Base-by-base conservation (phyloP, 2,888 invertebrate genomes). In the Esperia sulphurella region DNA sequence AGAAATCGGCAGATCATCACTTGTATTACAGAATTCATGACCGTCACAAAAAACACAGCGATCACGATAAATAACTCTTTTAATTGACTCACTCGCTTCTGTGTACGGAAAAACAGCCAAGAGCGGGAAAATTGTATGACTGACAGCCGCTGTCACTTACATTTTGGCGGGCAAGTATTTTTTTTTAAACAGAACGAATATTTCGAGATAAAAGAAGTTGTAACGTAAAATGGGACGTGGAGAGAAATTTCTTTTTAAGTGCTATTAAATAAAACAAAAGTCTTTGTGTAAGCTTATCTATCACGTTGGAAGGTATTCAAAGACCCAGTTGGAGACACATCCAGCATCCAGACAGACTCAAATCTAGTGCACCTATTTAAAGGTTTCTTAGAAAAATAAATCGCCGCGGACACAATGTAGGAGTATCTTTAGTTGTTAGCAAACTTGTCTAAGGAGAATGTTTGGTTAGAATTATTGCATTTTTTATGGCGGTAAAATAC, bases 281-380 rank as follows among this genome's bases (percentile, higher is more conserved):
- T 50, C 48, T 61, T 58, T 64, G 54, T 55, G 63, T 56, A 51
- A 61, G 58, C 57, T 57, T 54, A 60, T 66, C 54, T 62, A 64
- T 69, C 65, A 62, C 55, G 61, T 76, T 75, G 75, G 75, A 75
- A 62, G 64, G 40, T 63, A 70, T 67, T 75, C 71, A 77, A 61
- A 65, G 68, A 63, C 65, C 68, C 64, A 69, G 58, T 68, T 73
- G 59, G 60, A 53, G 35, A 35, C 35, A 21, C 21, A 21, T 21
- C 50, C 57, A 60, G 59, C n/a, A 33, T 57, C 50, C 57, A 60
- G 59, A 58, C 57, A 46, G 59, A 62, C 68, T 56, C 52, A 61
- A 57, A 77, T 71, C 65, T 72, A 73, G 73, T 70, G 58, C 71
- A 63, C 54, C 70, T 79, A 75, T 78, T 79, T 72, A 59, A 58